Evolutionary conservation across 2,888 invertebrate genomes (phyloP).

Genomic region (Drosophila kuntzei): DNA sequence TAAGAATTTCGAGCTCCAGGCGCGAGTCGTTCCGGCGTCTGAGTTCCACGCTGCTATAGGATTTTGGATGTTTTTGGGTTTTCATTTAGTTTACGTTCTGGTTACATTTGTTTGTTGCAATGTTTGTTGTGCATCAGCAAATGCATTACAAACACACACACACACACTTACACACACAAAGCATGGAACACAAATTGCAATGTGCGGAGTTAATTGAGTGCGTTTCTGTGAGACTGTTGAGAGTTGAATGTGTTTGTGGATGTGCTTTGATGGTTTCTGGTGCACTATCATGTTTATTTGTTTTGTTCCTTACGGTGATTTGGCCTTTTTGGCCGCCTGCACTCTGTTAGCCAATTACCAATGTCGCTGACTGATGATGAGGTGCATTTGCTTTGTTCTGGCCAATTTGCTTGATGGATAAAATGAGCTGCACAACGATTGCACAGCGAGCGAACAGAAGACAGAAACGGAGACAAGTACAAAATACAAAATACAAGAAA

Average conservation of each 20-base stretch:
- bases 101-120: slow-evolving; percentile 6
- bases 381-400: slow-evolving; percentile 58
- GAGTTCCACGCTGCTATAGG: slow-evolving; percentile 75
- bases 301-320: slow-evolving; percentile 22
- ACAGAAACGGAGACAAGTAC: slow-evolving; percentile 28
- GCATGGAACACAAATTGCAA: slow-evolving; percentile 76
- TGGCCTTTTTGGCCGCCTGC: slow-evolving; percentile 38
- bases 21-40: slow-evolving; percentile 65
- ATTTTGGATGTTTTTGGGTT: slow-evolving; percentile 60
- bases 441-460: slow-evolving; percentile 41
- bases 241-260: slow-evolving; percentile 28
- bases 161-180: slow-evolving; percentile 47
- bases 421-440: slow-evolving; percentile 56
- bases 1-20: slow-evolving; percentile 72
- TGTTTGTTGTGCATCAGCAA: slow-evolving; percentile 32
- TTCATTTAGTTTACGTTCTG: slow-evolving; percentile 55
- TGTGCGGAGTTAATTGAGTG: slow-evolving; percentile 75
- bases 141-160: slow-evolving; percentile 37
- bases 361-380: slow-evolving; percentile 74
- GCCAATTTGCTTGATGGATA: slow-evolving; percentile 69
- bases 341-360: slow-evolving; percentile 77
- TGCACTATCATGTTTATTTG: slow-evolving; percentile 41
- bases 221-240: slow-evolving; percentile 29
- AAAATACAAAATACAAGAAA: slow-evolving; percentile 18
- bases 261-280: slow-evolving; percentile 44